Base-by-base conservation (phyloP, 1,140 invertebrate species). In the Rhyzopertha dominica region DNA sequence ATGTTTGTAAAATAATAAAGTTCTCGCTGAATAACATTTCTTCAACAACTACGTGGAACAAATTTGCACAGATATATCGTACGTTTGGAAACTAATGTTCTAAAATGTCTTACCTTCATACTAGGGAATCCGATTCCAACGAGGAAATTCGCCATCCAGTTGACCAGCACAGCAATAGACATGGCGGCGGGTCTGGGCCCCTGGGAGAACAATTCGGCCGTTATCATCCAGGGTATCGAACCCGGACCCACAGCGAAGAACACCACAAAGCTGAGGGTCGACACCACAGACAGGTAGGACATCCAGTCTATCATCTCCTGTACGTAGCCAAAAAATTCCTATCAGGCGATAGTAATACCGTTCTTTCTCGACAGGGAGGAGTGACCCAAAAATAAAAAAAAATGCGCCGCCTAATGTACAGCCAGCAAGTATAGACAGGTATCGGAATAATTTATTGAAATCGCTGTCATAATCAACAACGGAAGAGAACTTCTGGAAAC, bases 221-320 rank as follows among this genome's bases (percentile, higher is more conserved):
- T 97, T 61, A 98, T 98, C 81, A 99, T 87, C 95, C 95, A 98
- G 0, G 96, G 95, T 61, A 99, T 98, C 17, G 95, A 95, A 32
- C 95, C 90, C 36, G 86, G 92, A 2, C 95, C 95, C 43, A 97
- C 85, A 17, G 93, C 93, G 68, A 98, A 98, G 78, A 96, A 96
- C 35, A 96, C 88, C 35, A 98, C 95, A 74, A 95, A 98, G 63
- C 84, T 80, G 17, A 98, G 77, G 20, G 90, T 95, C 34, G 90
- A 91, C 31, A 94, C 85, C 62, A 98, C 91, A 47, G 91, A 94
- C 52, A 93, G 76, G 73, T 95, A 95, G 48, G 89, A 92, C 83
- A 98, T 93, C 91, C 94, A 96, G 69, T 88, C 87, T 66, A 94
- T 91, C 84, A 95, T 91, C 81, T 94, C 90, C 90, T 95, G 85